Conservation (phyloP, 2,888 invertebrate species). For the Tachystola acroxantha region DNA sequence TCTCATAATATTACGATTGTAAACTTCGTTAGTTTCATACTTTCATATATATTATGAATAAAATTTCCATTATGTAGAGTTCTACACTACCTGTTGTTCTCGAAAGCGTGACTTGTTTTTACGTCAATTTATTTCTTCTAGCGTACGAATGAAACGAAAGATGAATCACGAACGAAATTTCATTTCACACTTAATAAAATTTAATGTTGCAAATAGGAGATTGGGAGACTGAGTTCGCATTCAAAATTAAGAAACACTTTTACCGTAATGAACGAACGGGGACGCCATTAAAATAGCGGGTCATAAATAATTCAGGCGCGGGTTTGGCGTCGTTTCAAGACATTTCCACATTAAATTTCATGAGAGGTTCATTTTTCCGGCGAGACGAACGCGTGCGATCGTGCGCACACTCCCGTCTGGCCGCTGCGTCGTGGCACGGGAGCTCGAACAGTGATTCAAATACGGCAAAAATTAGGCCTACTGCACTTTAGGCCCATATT, state of each 20-base stretch:
- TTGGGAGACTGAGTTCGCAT: conserved; percentile 46
- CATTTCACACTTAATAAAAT: conserved; percentile 17
- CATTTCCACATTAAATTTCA: conserved; percentile 77
- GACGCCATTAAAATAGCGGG: conserved; percentile 71
- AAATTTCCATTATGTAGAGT: background rate
- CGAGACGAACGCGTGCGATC: conserved; percentile 37
- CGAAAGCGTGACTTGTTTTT: background rate
- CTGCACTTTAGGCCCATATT: too few species aligned
- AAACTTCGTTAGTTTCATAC: background rate
- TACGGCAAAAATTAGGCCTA: background rate
- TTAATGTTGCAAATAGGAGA: conserved; percentile 35
- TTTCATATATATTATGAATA: background rate
- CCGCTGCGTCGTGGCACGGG: conserved; percentile 16
- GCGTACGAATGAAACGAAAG: background rate
- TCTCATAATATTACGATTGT: background rate
- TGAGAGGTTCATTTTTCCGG: conserved; percentile 73
- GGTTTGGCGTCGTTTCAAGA: conserved; percentile 76
- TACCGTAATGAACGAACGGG: conserved; percentile 65
- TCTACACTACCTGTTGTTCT: background rate
- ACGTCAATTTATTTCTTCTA: background rate
- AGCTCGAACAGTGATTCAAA: background rate
- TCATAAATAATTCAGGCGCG: conserved; percentile 73
- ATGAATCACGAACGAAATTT: conserved; percentile 12
- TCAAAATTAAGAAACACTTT: conserved; percentile 69
- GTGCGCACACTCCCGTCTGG: conserved; percentile 23